These are phyloP conservation scores for Sebastes iracundus DNA, from an alignment of 2,797 vertebrate species.

Conservation along the genomic window DNA sequence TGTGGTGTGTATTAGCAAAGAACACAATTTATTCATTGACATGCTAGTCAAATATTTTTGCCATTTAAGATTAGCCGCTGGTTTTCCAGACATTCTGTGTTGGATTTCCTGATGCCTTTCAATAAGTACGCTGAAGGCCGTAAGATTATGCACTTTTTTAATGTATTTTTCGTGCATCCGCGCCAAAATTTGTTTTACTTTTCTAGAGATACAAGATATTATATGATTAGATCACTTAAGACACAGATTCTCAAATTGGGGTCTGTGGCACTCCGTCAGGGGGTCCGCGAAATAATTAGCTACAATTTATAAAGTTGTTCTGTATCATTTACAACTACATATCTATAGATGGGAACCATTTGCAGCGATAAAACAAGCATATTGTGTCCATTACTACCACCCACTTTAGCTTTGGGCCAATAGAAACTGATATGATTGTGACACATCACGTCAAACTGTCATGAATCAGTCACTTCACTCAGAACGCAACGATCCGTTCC, in stretches of 20 bases:
- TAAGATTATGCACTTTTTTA: neutral
- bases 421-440: too few species aligned
- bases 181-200: neutral
- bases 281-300: fast-evolving
- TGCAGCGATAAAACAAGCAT: too few species aligned
- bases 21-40: slow-evolving; percentile 32
- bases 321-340: too few species aligned
- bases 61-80: neutral
- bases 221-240: neutral
- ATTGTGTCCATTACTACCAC: too few species aligned
- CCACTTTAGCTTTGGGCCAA: too few species aligned
- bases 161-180: neutral
- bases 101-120: neutral
- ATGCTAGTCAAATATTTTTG: slow-evolving; percentile 15
- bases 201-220: neutral
- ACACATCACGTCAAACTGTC: too few species aligned
- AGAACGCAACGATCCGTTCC: too few species aligned
- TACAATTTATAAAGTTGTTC: too few species aligned
- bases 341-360: too few species aligned
- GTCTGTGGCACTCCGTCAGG: too few species aligned
- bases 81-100: neutral
- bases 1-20: slow-evolving; percentile 38
- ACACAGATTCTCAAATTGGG: too few species aligned
- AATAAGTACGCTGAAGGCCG: neutral
- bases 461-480: too few species aligned